phyloP scores from a whole-genome alignment of 1,140 invertebrate species.

The Lepidurus apus region DNA sequence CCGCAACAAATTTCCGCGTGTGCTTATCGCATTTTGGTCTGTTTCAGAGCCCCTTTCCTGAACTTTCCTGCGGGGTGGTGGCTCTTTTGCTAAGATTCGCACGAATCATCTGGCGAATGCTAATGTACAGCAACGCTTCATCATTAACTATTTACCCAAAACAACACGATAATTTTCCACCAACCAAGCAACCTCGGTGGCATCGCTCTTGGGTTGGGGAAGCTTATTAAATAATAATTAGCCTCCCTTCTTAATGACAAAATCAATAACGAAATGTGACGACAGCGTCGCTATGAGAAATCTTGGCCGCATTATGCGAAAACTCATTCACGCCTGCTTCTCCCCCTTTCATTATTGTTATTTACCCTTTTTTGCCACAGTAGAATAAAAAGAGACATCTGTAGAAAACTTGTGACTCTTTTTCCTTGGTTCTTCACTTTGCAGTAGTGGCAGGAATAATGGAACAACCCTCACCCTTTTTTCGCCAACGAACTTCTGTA shows the following conservation, averaged over 20 bases:
- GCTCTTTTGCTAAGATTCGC: too few relatives aligned
- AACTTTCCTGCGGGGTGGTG: not conserved
- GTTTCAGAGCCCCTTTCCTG: not conserved
- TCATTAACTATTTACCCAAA: too few relatives aligned
- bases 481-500: too few relatives aligned
- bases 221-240: not conserved
- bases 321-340: not conserved
- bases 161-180: not conserved
- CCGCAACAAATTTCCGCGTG: not conserved
- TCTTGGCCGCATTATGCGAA: not conserved
- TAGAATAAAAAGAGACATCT: not conserved
- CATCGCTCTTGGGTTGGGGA: not conserved
- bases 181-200: not conserved
- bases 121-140: too few relatives aligned
- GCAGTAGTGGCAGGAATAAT: too few relatives aligned
- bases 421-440: too few relatives aligned
- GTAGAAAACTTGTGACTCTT: too few relatives aligned
- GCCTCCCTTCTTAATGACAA: not conserved
- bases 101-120: too few relatives aligned
- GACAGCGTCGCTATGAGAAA: not conserved
- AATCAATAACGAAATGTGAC: not conserved
- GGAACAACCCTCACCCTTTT: too few relatives aligned
- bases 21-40: not conserved
- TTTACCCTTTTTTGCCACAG: not conserved
- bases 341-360: too few relatives aligned